A percentile compares a stretch with the other conserved stretches of the same genome.
These are phyloP conservation scores for Chaetops frenatus DNA, from an alignment of 2,113 vertebrate genomes.

Conservation along the genomic window DNA sequence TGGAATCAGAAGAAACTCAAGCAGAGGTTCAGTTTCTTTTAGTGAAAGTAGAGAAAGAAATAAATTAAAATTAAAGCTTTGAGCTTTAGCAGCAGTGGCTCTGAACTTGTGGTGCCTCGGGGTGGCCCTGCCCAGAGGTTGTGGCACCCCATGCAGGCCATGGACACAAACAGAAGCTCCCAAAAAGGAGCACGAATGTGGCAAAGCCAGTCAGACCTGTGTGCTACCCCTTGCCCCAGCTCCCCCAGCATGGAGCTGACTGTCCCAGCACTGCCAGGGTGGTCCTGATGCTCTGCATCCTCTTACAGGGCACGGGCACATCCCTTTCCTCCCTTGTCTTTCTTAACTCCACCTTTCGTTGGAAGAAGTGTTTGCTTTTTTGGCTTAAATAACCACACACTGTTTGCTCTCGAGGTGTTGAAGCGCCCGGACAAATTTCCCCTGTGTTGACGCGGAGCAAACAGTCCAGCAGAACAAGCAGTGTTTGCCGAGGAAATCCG, in stretches of 20 bases:
- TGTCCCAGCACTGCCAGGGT: not conserved
- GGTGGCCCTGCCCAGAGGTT: not conserved
- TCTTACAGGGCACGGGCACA: rapidly evolving
- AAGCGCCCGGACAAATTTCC: not conserved
- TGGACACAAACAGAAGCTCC: rapidly evolving
- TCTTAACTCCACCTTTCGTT: not conserved
- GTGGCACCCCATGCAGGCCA: rapidly evolving
- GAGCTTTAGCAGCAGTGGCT: not conserved
- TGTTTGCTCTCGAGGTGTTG: conserved; percentile 12
- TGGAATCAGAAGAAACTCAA: not conserved
- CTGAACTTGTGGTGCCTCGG: rapidly evolving
- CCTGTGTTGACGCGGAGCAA: conserved; percentile 3
- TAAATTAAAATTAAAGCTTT: not conserved
- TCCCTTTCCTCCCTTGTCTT: not conserved
- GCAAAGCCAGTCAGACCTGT: rapidly evolving
- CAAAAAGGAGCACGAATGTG: not conserved
- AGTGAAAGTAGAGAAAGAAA: not conserved
- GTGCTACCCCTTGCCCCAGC: not conserved
- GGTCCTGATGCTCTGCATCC: not conserved
- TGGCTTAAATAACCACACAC: not conserved
- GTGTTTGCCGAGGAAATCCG: not conserved
- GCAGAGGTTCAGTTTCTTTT: not conserved
- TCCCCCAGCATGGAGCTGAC: rapidly evolving
- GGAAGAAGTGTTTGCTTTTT: not conserved
- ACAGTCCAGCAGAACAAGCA: not conserved